These are phyloP conservation scores for Ammospiza maritima DNA, from an alignment of 2,797 vertebrate genomes.

Conservation along the genomic window DNA sequence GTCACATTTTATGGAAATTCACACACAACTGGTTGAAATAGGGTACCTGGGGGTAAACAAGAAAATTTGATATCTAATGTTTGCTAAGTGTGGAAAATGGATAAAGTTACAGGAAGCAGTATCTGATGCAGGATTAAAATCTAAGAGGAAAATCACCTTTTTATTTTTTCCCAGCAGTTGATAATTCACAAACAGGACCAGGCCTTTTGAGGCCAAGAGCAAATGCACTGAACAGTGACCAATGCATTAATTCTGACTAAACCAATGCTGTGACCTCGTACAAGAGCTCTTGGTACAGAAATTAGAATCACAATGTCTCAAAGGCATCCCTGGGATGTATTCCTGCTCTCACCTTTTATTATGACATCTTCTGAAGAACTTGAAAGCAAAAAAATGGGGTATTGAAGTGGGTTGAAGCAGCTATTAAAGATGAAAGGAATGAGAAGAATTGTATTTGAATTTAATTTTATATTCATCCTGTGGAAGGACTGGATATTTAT, in stretches of 20 bases:
- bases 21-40: not conserved
- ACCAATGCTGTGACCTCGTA: not conserved
- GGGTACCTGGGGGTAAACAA: not conserved
- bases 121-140: not conserved
- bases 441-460: not conserved
- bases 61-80: not conserved
- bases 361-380: not conserved
- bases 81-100: not conserved
- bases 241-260: not conserved
- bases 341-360: not conserved
- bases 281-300: not conserved
- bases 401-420: not conserved
- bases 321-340: not conserved
- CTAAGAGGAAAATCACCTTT: not conserved
- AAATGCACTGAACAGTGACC: not conserved
- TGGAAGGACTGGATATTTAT: not conserved
- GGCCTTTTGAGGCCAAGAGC: not conserved
- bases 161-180: not conserved
- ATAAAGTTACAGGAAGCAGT: not conserved
- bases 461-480: not conserved
- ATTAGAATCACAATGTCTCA: not conserved
- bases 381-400: not conserved
- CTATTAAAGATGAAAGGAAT: not conserved
- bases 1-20: not conserved
- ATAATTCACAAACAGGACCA: not conserved